These are phyloP conservation scores for Anarrhichthys ocellatus DNA, from an alignment of 2,113 vertebrate genomes.

Conservation along the genomic window DNA sequence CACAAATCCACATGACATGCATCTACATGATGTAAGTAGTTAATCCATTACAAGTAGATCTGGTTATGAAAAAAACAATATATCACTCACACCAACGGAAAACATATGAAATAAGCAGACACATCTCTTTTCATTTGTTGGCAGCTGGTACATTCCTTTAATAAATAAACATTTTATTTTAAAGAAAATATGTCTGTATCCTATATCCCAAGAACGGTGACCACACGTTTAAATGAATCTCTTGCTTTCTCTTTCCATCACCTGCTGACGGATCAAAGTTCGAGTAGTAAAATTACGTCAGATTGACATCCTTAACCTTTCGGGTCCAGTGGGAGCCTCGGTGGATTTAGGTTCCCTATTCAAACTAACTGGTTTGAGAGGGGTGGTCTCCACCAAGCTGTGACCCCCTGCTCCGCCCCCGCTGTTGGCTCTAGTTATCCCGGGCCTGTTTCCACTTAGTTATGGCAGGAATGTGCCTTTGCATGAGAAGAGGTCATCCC, in stretches of 20 bases:
- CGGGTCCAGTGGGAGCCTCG: neutral
- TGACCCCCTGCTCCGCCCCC: conserved; percentile 31
- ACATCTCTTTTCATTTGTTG: neutral
- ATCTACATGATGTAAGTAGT: neutral
- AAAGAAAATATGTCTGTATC: neutral
- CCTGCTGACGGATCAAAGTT: conserved; percentile 15
- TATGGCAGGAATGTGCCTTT: conserved; percentile 77
- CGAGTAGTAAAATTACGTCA: conserved; percentile 10
- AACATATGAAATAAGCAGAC: neutral
- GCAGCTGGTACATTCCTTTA: neutral
- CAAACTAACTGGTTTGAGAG: conserved; percentile 9
- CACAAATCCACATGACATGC: neutral
- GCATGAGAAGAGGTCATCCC: conserved; percentile 77
- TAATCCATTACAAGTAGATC: neutral
- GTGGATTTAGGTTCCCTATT: conserved; percentile 12
- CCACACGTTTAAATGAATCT: neutral
- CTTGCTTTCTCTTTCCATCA: neutral
- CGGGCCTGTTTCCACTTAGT: conserved; percentile 67
- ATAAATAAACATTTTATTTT: neutral
- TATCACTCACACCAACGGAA: neutral
- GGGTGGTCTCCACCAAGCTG: conserved; percentile 29
- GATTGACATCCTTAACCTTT: conserved; percentile 33
- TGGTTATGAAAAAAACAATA: neutral
- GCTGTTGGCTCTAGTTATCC: conserved; percentile 67
- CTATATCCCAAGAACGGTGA: neutral